phyloP scores from a whole-genome alignment of 2,113 vertebrate genomes.

The Channa maculata region DNA sequence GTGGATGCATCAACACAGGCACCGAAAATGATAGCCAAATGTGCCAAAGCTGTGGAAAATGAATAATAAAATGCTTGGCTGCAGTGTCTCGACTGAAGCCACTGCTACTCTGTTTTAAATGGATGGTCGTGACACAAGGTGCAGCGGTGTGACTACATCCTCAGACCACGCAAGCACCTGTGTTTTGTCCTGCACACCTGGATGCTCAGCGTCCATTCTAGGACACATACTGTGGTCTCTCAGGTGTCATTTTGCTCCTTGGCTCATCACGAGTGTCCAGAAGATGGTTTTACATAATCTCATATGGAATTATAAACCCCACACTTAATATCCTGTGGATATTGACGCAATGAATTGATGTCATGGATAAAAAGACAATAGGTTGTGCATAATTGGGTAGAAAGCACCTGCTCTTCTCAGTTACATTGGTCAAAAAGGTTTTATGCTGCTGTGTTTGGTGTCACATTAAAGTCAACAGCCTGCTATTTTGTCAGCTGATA shows the following conservation, averaged over 20 bases:
- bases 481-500: conserved; percentile 50
- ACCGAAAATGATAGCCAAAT: background rate
- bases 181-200: no score
- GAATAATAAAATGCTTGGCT: conserved; percentile 63
- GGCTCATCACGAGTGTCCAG: no score
- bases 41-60: conserved; percentile 27
- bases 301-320: conserved; percentile 56
- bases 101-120: conserved; percentile 21
- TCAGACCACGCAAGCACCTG: no score
- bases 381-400: conserved; percentile 2
- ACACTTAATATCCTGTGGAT: conserved; percentile 46
- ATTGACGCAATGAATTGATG: conserved; percentile 37
- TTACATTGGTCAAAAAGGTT: no score
- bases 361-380: background rate
- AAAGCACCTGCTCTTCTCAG: no score
- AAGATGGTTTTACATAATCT: conserved; percentile 37
- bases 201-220: background rate
- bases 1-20: background rate
- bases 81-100: conserved; percentile 24
- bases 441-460: conserved; percentile 31
- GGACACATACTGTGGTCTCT: background rate
- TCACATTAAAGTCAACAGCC: conserved; percentile 61
- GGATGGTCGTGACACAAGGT: conserved; percentile 6
- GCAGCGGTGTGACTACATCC: background rate
- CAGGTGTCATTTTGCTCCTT: background rate